Percentiles rank a stretch among this genome's conserved stretches.
Evolutionary conservation across 2,888 invertebrate genomes (phyloP).

Genomic region (Gnatocerus cornutus): DNA sequence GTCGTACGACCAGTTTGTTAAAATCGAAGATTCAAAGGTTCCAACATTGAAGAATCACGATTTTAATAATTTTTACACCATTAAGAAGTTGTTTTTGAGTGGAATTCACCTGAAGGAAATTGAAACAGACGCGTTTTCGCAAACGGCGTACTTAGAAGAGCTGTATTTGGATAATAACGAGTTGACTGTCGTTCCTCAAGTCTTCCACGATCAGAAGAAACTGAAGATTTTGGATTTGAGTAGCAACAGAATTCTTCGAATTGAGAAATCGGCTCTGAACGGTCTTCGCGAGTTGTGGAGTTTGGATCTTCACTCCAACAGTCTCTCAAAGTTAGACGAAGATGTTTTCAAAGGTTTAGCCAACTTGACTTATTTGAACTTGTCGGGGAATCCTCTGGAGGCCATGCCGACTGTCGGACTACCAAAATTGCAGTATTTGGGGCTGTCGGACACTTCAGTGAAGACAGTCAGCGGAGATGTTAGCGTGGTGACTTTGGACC

Average conservation of each 20-base stretch:
- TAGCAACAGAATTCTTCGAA: background rate
- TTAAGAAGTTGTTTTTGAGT: too few species aligned
- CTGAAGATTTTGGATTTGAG: background rate
- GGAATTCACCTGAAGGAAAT: too few species aligned
- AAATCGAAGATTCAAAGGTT: too few species aligned
- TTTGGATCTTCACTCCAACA: background rate
- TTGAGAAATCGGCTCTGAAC: background rate
- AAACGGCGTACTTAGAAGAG: background rate
- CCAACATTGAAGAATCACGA: too few species aligned
- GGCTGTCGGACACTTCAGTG: background rate
- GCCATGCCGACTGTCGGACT: background rate
- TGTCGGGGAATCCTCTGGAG: background rate
- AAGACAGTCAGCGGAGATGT: background rate
- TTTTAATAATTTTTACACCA: too few species aligned
- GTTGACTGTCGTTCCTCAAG: constrained; percentile 9
- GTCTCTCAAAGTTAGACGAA: background rate
- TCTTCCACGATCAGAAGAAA: background rate
- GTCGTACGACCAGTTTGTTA: too few species aligned
- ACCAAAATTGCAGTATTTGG: background rate
- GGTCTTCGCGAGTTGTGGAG: background rate
- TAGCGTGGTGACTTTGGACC: background rate
- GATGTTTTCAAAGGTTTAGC: background rate
- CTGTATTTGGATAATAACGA: background rate
- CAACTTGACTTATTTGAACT: background rate
- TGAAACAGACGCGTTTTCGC: background rate